Base-by-base conservation (phyloP, 2,888 invertebrate genomes). In the Xanthia icteritia region DNA sequence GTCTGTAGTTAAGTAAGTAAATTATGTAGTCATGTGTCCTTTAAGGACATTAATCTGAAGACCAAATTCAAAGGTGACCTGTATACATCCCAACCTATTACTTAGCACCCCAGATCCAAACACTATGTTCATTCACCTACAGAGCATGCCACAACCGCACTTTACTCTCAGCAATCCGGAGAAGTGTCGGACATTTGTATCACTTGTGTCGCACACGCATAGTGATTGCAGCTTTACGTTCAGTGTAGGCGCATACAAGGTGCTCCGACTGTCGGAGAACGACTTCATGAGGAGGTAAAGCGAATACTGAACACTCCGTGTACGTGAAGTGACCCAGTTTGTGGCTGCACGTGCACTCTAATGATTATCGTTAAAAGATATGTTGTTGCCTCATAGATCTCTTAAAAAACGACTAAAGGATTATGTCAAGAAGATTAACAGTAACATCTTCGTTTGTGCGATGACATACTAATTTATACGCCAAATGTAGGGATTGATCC, bases 161-260 rank as follows among this genome's bases (percentile, higher is more conserved):
- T 81, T 48, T 36, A 51, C 42, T 31, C 58, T 13, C 51, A 58
- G n/a, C 74, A 72, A 76, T 74, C 84, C 58, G 3, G 39, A 63
- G 51, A 65, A 70, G 73, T 75, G 68, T 72, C 58, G 15, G 27
- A 51, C 39, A 45, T 42, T 64, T n/a, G 48, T 45, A 54, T 48
- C 61, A 13, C 74, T 75, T 51, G 48, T 61, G 39, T 61, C 39
- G 17, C 45, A 67, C 72, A 67, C 67, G 64, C 56, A 61, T n/a
- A 39, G 71, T 71, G 67, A 76, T 73, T 67, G 64, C 31, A 27
- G 76, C 68, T 84, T 70, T 75, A 58, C 56, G 5, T 31, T 31
- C 17, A 78, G 61, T 31, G 45, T 45, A n/a, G 20, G 63, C 15
- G 15, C 58, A n/a, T 23, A 45, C 45, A 36, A 42, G 9, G 42